phyloP scores from a whole-genome alignment of 2,113 vertebrate genomes.

The Progne subis region DNA sequence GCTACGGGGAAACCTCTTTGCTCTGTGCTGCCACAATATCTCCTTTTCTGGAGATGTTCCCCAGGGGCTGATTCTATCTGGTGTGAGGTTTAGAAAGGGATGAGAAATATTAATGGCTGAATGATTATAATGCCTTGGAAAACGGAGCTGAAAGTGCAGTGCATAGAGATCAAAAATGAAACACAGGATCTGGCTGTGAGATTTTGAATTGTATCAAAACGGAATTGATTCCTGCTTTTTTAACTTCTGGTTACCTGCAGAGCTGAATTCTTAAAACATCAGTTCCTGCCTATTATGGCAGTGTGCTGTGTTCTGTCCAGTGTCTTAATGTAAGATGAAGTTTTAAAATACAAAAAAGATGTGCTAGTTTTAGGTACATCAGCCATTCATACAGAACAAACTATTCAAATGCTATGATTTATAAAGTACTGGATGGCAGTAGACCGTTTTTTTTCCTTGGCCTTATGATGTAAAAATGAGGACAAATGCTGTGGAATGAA shows the following conservation, averaged over 20 bases:
- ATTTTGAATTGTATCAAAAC: not conserved
- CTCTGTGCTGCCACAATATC: not conserved
- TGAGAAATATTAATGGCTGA: not conserved
- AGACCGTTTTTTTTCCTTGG: not conserved
- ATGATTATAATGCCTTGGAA: not conserved
- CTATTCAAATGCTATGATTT: constrained; percentile 10
- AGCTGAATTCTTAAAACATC: not conserved
- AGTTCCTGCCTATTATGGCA: not conserved
- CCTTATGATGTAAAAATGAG: not conserved
- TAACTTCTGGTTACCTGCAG: not conserved
- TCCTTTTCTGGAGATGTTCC: not conserved
- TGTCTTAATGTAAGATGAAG: not conserved
- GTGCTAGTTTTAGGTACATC: not conserved
- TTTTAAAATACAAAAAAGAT: not conserved
- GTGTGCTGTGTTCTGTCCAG: not conserved
- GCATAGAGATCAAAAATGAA: not conserved
- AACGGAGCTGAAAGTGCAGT: not conserved
- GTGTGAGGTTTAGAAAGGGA: not conserved
- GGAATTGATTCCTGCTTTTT: constrained; percentile 7
- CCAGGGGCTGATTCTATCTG: not conserved
- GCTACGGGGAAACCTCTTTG: not conserved
- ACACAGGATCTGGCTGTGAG: not conserved
- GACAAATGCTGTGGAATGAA: not conserved
- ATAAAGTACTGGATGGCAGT: not conserved
- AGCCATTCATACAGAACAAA: not conserved